A percentile compares a stretch with the other conserved stretches of the same genome.
Conservation (phyloP, 2,797 vertebrate species). For the Epinephelus malabaricus region DNA sequence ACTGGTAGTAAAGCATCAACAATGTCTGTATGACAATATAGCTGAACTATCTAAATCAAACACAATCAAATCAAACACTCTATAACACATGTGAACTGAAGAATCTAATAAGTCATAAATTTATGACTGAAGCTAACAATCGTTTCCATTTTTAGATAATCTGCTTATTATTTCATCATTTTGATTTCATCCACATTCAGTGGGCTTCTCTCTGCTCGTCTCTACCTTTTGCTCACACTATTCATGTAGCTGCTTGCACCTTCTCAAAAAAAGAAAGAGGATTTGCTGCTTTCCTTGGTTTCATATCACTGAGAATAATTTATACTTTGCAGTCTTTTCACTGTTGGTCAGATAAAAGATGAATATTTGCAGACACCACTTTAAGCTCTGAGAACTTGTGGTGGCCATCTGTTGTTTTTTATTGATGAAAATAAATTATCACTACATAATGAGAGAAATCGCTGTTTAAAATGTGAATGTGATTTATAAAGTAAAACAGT, state of each 20-base stretch:
- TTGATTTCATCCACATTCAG: not conserved
- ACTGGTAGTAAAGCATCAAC: not conserved
- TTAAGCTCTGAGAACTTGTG: not conserved
- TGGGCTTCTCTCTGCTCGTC: not conserved
- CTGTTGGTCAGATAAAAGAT: not conserved
- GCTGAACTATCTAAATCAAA: not conserved
- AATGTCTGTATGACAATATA: not conserved
- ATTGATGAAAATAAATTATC: not conserved
- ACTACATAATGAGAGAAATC: not conserved
- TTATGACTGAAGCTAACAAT: not conserved
- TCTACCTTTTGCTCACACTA: not conserved
- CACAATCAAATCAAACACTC: not conserved
- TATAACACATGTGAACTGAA: not conserved
- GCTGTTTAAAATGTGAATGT: not conserved
- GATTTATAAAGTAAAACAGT: not conserved
- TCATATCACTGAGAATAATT: conserved; percentile 4
- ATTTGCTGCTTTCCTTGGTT: conserved; percentile 4
- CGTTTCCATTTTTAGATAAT: not conserved
- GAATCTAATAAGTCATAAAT: too few species aligned
- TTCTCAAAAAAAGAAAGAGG: not conserved
- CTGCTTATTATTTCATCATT: not conserved
- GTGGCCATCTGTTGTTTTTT: not conserved
- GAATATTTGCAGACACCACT: not conserved
- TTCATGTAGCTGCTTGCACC: not conserved
- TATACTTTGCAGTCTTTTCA: not conserved